Conservation (phyloP, 2,797 vertebrate genomes). For the Alauda arvensis region DNA sequence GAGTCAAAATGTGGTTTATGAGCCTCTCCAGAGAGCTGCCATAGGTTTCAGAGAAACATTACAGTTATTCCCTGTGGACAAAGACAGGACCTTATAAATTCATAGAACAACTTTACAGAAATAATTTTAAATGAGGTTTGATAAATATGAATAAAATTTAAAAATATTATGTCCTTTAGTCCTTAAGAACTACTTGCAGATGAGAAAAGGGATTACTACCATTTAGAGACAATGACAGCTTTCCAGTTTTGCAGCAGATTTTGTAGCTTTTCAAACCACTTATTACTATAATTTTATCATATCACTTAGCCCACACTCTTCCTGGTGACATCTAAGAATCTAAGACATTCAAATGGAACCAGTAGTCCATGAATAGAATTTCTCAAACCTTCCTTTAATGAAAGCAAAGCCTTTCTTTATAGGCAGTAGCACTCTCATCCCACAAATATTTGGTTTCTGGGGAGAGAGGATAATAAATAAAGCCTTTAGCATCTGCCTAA, state of each 20-base stretch:
- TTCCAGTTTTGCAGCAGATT: constrained; percentile 7
- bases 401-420: background rate
- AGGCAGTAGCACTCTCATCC: background rate
- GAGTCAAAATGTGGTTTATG: background rate
- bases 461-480: background rate
- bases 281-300: constrained; percentile 24
- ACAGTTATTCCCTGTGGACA: background rate
- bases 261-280: constrained; percentile 3
- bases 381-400: background rate
- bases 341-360: background rate
- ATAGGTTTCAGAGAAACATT: background rate
- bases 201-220: constrained; percentile 18
- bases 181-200: constrained; percentile 39
- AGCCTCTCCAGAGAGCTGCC: background rate
- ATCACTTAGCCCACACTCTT: constrained; percentile 7
- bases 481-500: background rate
- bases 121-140: background rate
- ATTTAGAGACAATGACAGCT: constrained; percentile 52
- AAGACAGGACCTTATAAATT: background rate
- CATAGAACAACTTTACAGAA: background rate
- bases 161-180: background rate
- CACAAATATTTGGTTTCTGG: background rate
- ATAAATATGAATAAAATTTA: background rate
- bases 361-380: background rate
- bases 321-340: background rate